These are phyloP conservation scores for Nineta flava DNA, from an alignment of 2,888 invertebrate species.

Conservation along the genomic window DNA sequence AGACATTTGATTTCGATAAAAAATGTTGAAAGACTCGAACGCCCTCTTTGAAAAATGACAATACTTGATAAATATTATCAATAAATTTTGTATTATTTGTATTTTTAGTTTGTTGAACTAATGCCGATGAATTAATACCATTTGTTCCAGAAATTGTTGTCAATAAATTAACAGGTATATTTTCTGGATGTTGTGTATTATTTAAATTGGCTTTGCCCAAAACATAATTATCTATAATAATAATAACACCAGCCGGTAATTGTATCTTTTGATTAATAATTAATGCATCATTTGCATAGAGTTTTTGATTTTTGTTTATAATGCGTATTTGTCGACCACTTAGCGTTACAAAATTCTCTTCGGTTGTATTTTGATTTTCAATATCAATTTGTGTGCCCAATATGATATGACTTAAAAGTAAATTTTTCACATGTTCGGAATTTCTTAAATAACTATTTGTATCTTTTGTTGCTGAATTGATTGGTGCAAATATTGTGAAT, in stretches of 20 bases:
- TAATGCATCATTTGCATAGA: constrained; percentile 28
- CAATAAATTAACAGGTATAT: constrained; percentile 12
- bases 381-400: constrained; percentile 36
- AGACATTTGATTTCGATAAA: constrained; percentile 41
- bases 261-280: constrained; percentile 26
- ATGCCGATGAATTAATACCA: background rate
- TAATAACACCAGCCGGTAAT: constrained; percentile 27
- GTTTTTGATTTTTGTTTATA: constrained; percentile 21
- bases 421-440: constrained; percentile 35
- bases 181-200: constrained; percentile 6
- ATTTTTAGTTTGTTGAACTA: background rate
- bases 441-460: constrained; percentile 28
- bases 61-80: constrained; percentile 33
- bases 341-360: constrained; percentile 30
- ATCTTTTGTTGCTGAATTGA: constrained; percentile 31
- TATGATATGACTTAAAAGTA: constrained; percentile 41
- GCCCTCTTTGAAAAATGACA: constrained; percentile 42
- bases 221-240: constrained; percentile 29
- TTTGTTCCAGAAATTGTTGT: constrained; percentile 16
- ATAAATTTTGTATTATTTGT: constrained; percentile 24
- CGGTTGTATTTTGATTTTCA: constrained; percentile 27
- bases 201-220: constrained; percentile 24
- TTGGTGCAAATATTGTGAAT: constrained; percentile 41
- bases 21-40: constrained; percentile 48
- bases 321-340: constrained; percentile 28